phyloP scores from a whole-genome alignment of 2,797 vertebrate genomes.

The Hozukius guyotensis region DNA sequence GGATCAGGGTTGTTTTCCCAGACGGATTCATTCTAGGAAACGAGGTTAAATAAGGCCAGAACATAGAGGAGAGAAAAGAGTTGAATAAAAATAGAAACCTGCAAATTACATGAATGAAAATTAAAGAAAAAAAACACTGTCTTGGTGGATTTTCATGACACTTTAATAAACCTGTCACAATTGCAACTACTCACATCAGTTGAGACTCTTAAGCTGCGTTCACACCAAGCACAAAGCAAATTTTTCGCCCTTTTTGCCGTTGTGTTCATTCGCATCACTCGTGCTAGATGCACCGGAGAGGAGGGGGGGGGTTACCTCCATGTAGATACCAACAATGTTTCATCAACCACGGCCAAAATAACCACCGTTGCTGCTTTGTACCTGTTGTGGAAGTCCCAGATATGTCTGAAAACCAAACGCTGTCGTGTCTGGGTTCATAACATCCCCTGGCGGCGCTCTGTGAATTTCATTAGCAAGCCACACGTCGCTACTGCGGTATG shows the following conservation, averaged over 20 bases:
- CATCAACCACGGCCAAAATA: background rate
- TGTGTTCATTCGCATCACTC: no score
- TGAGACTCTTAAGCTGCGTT: background rate
- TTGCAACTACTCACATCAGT: background rate
- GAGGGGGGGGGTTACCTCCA: no score
- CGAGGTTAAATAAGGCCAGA: slow-evolving; percentile 2
- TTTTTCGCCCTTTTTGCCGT: no score
- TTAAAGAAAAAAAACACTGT: background rate
- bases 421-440: background rate
- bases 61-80: background rate
- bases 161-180: background rate
- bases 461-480: background rate
- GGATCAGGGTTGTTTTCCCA: slow-evolving; percentile 30
- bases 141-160: background rate
- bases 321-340: background rate
- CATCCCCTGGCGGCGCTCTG: background rate
- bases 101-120: background rate
- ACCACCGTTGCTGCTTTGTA: background rate
- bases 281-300: no score
- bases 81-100: background rate
- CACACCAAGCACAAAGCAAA: no score
- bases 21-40: slow-evolving; percentile 7
- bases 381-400: background rate
- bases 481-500: background rate
- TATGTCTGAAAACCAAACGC: background rate